Conservation (phyloP, 1,140 invertebrate species). For the Papilio helenus region DNA sequence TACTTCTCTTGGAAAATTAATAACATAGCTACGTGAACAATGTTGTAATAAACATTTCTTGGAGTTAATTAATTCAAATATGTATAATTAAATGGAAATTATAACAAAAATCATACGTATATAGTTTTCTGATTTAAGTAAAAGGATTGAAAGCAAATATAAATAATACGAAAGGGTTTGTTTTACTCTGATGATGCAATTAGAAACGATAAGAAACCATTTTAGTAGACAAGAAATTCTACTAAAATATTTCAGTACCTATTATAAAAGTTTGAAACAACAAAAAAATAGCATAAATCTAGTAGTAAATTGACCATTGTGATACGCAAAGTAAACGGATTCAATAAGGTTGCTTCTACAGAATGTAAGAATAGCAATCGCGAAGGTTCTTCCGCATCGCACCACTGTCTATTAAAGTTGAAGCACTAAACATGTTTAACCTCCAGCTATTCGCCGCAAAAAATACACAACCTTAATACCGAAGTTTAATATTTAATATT, state of each 20-base stretch:
- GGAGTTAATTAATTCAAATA: constrained; percentile 1
- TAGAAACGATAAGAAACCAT: too few species aligned
- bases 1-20: constrained; percentile 5
- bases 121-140: too few species aligned
- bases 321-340: constrained; percentile 25
- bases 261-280: not conserved
- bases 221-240: too few species aligned
- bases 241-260: too few species aligned
- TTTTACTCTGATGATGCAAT: too few species aligned
- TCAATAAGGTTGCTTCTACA: constrained; percentile 34
- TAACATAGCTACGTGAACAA: not conserved
- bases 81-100: not conserved
- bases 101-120: not conserved
- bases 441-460: constrained; percentile 33
- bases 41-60: not conserved
- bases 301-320: not conserved
- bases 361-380: constrained; percentile 32
- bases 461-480: constrained; percentile 36
- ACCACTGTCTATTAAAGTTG: constrained; percentile 37
- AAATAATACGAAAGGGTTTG: too few species aligned
- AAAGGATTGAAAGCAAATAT: not conserved
- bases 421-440: constrained; percentile 38
- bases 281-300: not conserved
- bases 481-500: constrained; percentile 32
- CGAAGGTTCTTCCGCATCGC: constrained; percentile 38